These are phyloP conservation scores for Carposina sasakii DNA, from an alignment of 1,140 invertebrate species.

Conservation along the genomic window DNA sequence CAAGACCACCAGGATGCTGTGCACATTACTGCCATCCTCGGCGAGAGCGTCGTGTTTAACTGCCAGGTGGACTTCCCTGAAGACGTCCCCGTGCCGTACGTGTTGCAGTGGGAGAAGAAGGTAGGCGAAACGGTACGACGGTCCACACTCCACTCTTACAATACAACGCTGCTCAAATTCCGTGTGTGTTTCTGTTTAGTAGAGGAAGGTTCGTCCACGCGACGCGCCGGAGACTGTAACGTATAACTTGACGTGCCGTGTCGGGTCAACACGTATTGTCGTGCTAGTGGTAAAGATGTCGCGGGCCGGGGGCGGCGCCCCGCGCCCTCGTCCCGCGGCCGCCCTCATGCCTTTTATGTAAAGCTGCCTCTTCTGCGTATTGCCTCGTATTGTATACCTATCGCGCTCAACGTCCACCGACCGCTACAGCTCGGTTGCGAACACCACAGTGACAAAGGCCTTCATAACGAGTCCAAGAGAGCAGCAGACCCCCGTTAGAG, in stretches of 20 bases:
- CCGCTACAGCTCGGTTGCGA: conserved; percentile 41
- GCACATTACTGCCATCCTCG: conserved; percentile 95
- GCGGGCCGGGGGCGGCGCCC: conserved; percentile 49
- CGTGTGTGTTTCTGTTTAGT: conserved; percentile 70
- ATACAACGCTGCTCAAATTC: conserved; percentile 70
- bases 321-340: conserved; percentile 48
- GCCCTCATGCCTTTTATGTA: conserved; percentile 53
- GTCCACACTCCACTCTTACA: conserved; percentile 80
- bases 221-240: conserved; percentile 62
- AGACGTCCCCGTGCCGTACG: conserved; percentile 94
- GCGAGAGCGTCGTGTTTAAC: conserved; percentile 96
- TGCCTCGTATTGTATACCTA: conserved; percentile 50
- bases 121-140: conserved; percentile 94
- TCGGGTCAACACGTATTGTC: conserved; percentile 46
- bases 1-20: conserved; percentile 89
- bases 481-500: conserved; percentile 72
- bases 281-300: conserved; percentile 53
- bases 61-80: conserved; percentile 97
- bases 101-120: conserved; percentile 98
- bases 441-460: conserved; percentile 72
- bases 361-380: conserved; percentile 56
- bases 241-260: conserved; percentile 55
- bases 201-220: conserved; percentile 60
- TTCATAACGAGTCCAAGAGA: conserved; percentile 72
- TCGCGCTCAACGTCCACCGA: conserved; percentile 40